These are phyloP conservation scores for Aphidius gifuensis DNA, from an alignment of 1,140 invertebrate species.

Conservation along the genomic window DNA sequence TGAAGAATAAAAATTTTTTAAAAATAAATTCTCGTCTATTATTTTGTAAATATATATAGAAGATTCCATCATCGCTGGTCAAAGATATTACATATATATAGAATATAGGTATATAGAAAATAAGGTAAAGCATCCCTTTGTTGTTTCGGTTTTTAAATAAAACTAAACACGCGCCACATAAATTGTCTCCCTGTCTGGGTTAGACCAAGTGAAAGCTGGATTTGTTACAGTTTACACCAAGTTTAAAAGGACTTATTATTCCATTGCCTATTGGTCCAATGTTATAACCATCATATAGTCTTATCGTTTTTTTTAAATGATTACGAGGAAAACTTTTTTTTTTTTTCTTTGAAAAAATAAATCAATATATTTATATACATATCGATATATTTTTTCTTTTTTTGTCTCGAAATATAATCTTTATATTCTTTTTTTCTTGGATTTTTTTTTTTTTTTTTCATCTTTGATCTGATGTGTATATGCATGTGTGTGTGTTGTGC, in stretches of 20 bases:
- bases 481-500: conserved; percentile 7
- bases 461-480: conserved; percentile 1
- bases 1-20: no score
- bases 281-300: no score
- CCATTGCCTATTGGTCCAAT: no score
- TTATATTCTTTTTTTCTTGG: conserved; percentile 21
- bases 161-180: conserved; percentile 54
- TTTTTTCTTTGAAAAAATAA: not conserved
- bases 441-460: not conserved
- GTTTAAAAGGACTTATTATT: conserved; percentile 31
- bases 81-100: no score
- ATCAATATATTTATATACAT: conserved; percentile 28
- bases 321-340: no score
- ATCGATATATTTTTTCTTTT: conserved; percentile 34
- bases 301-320: no score
- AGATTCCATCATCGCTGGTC: conserved; percentile 14
- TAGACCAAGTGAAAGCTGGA: conserved; percentile 51
- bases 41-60: not conserved
- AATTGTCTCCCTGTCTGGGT: conserved; percentile 53
- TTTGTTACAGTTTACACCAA: conserved; percentile 56
- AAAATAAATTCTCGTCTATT: no score
- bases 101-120: not conserved
- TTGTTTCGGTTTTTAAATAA: conserved; percentile 41
- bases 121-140: conserved; percentile 34
- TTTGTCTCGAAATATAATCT: conserved; percentile 12